Base-by-base conservation (phyloP, 2,888 invertebrate species). In the Mesorhabditis spiculigera region DNA sequence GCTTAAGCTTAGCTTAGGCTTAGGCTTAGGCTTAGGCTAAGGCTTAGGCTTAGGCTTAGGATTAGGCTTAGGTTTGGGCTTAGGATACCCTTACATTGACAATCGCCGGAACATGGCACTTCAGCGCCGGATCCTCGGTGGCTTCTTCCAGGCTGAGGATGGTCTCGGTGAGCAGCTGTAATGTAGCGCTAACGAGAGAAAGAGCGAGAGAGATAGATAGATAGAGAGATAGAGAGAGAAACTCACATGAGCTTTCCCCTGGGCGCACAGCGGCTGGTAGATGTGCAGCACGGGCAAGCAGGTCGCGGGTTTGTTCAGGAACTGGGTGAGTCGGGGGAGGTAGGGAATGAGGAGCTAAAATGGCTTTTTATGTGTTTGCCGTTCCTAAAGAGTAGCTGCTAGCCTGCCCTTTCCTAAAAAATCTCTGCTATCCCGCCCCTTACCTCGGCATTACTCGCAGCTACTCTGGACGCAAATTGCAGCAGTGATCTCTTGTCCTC, bases 401-500 rank as follows among this genome's bases (percentile, higher is more conserved):
- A 28, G 43, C 6, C 58, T 13, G 44, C 43, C 6, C 16, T 66
- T 28, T 13, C 5, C 6, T 43, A 28, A 41, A 41, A 28, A 28
- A 28, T 3, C n/a, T 28, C 28, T 28, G 28, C 3, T 28, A 28
- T 1, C 28, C 28, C 3, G 28, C 28, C 28, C 28, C 88, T 87
- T 87, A 91, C 92, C 74, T 90, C 90, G 0, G 93, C 92, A 80
- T 92, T 91, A 77, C 92, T 90, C 81, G 91, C 91, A 0, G 93
- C 93, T 73, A 95, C 92, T 79, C 92, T 89, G 70, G 92, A 90
- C 85, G 93, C 92, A 65, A 95, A 89, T 78, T 92, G 91, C 67
- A 95, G 90, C 43, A 95, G 88, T 2, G 93, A 92, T 81, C 92
- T 89, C 86, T 92, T 92, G 87, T 95, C 95, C 76, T 92, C 91